These are phyloP conservation scores for Frieseomelitta varia DNA, from an alignment of 1,140 invertebrate genomes.

Conservation along the genomic window DNA sequence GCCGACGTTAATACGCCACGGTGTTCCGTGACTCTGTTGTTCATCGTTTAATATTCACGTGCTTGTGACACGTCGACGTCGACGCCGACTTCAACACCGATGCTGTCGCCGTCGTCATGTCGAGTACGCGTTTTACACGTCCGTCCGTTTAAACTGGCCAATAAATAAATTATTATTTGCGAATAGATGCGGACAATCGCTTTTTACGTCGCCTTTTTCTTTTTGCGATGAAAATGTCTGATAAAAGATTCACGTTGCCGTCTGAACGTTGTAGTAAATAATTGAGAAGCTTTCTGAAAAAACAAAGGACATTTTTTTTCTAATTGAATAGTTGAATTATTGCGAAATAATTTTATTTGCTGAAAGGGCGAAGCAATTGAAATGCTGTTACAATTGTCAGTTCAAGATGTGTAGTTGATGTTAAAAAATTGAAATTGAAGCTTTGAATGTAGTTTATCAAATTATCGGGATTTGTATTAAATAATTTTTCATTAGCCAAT, in stretches of 20 bases:
- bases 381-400: too few species aligned
- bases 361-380: too few species aligned
- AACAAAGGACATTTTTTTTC: too few species aligned
- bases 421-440: too few species aligned
- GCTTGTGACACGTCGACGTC: background rate
- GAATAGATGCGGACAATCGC: background rate
- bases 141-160: background rate
- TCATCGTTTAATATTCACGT: slow-evolving; percentile 30
- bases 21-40: slow-evolving; percentile 22
- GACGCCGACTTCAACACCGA: background rate
- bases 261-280: background rate
- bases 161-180: slow-evolving; percentile 2
- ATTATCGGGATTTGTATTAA: too few species aligned
- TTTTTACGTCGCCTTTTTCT: background rate
- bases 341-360: too few species aligned
- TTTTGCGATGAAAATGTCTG: background rate
- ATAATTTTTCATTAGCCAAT: too few species aligned
- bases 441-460: too few species aligned
- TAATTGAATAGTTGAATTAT: background rate
- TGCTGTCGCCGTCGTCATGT: background rate
- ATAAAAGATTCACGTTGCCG: background rate
- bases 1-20: slow-evolving; percentile 13
- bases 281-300: background rate
- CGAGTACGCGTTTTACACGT: background rate
- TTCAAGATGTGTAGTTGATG: too few species aligned